Conservation (phyloP, 2,888 invertebrate genomes). For the Lithophane semibrunnea region DNA sequence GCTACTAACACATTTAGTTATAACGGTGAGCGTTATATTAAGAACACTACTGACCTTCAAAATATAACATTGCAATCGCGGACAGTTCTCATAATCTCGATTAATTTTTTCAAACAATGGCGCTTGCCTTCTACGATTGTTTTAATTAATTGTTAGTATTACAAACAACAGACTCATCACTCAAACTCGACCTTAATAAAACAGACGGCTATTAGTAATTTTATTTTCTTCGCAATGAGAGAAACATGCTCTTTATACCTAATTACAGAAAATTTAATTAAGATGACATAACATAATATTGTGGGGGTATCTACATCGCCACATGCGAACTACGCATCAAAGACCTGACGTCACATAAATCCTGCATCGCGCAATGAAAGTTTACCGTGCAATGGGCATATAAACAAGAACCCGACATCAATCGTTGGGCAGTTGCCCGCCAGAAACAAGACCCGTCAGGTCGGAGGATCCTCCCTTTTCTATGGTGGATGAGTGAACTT, state of each 20-base stretch:
- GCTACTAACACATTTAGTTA: slow-evolving; percentile 62
- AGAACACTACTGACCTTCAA: slow-evolving; percentile 67
- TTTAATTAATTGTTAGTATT: slow-evolving; percentile 35
- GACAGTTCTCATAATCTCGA: slow-evolving; percentile 48
- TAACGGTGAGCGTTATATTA: slow-evolving; percentile 55
- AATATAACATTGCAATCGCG: slow-evolving; percentile 58
- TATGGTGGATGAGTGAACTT: too few relatives aligned
- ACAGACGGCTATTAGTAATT: background rate
- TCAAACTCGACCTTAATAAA: slow-evolving; percentile 16
- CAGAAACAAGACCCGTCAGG: too few relatives aligned
- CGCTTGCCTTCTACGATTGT: slow-evolving; percentile 2
- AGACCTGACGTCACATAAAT: too few relatives aligned
- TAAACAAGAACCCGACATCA: too few relatives aligned
- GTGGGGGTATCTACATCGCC: too few relatives aligned
- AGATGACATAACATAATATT: background rate
- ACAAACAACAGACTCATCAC: slow-evolving; percentile 13
- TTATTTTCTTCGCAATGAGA: background rate
- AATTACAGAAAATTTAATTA: background rate
- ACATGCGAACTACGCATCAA: too few relatives aligned
- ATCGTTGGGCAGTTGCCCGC: too few relatives aligned
- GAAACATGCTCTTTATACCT: background rate
- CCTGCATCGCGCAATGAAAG: too few relatives aligned
- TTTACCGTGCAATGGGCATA: too few relatives aligned
- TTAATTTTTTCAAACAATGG: slow-evolving; percentile 39
- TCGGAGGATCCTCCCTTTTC: too few relatives aligned